phyloP scores from a whole-genome alignment of 1,140 invertebrate genomes.

The Pomacea maculata region DNA sequence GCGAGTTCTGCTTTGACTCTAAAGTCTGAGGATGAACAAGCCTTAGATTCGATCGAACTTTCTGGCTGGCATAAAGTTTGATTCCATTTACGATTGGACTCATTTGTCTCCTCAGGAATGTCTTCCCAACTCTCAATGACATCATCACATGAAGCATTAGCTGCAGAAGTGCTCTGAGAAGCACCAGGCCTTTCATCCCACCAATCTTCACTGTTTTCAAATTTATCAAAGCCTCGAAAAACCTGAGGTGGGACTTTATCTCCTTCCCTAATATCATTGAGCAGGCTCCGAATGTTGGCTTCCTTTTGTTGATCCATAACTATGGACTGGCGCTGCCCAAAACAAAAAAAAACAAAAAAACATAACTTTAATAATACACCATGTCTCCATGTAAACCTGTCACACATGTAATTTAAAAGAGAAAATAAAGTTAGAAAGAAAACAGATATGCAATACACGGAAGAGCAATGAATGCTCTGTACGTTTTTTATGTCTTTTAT shows the following conservation, averaged over 20 bases:
- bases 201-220: neutral
- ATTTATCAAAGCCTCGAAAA: neutral
- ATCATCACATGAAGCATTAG: too few relatives aligned
- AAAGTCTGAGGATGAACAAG: neutral
- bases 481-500: too few relatives aligned
- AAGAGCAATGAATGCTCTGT: too few relatives aligned
- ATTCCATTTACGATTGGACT: neutral
- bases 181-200: neutral
- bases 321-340: slow-evolving; percentile 29
- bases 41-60: neutral
- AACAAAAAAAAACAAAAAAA: neutral
- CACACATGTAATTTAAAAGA: neutral
- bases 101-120: neutral
- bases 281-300: slow-evolving; percentile 38
- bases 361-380: neutral
- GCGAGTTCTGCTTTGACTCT: neutral
- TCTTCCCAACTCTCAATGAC: neutral
- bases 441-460: too few relatives aligned
- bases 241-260: slow-evolving; percentile 30
- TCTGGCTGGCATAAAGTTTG: neutral
- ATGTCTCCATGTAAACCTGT: neutral
- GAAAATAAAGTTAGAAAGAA: neutral
- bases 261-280: slow-evolving; percentile 34
- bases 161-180: too few relatives aligned
- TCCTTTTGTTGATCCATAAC: slow-evolving; percentile 36